Base-by-base conservation (phyloP, 2,797 vertebrate species). In the Nannoperca obscura region DNA sequence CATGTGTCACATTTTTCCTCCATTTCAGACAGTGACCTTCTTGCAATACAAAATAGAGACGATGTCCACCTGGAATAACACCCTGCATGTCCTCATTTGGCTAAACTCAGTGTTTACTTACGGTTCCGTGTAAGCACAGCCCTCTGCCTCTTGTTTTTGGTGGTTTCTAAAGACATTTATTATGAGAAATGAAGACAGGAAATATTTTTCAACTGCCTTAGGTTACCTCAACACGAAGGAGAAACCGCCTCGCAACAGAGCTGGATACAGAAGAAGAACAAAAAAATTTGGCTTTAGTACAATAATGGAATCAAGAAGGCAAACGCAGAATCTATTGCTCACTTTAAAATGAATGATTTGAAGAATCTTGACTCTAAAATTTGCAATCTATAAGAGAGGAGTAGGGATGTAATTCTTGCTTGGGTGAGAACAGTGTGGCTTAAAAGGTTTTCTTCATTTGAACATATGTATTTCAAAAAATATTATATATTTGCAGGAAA, bases 131-230 rank as follows among this genome's bases (percentile, higher is more conserved):
- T 79, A 80, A 89, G 78, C 82, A 60, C 10, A 84, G 62, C 73
- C 74, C 74, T 80, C 80, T 83, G 71, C 20, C 40, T 73, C 76
- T 82, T 76, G 63, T 85, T 90, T 86, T 82, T 83, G 71, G 82
- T 88, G 89, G 90, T 93, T 92, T 91, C 74, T 82, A 36, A 73
- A 78, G 77, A 85, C 53, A 82, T 91, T 92, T 93, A 89, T 88
- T 90, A 89, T 92, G 83, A 92, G 83, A 91, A 90, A 93, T 89
- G 82, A 93, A 92, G 90, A 83, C 86, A 90, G 90, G 93, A 93
- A 92, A 93, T 93, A 88, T 91, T 94, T 91, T 90, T 86, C 79
- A 70, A 81, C 77, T 81, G 81, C 89, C 81, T 87, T 54, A 59
- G 86, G 89, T 94, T 88, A 89, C 78, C 76, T 72, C 83, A 87